Conservation (phyloP, 2,888 invertebrate genomes). For the Caenorhabditis japonica region DNA sequence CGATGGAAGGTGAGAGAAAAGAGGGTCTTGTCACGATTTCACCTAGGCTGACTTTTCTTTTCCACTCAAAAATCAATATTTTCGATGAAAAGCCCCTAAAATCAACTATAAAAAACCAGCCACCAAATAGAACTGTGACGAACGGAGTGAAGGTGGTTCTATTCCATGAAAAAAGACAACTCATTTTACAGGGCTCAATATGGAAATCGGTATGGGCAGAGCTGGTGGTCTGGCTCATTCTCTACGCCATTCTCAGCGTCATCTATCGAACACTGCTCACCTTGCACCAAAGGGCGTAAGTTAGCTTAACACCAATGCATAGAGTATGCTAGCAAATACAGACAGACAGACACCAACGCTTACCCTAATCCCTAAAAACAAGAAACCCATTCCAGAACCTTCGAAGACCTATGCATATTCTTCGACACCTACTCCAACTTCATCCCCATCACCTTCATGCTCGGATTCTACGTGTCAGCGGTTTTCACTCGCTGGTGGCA, state of each 20-base stretch:
- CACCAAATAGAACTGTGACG: too few species aligned
- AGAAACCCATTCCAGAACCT: constrained; percentile 55
- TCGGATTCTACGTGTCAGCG: constrained; percentile 75
- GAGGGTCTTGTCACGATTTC: too few species aligned
- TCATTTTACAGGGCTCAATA: constrained; percentile 59
- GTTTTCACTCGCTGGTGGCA: constrained; percentile 71
- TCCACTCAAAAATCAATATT: too few species aligned
- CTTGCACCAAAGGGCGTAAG: constrained; percentile 65
- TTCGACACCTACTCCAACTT: constrained; percentile 73
- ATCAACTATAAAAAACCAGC: too few species aligned
- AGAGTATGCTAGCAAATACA: too few species aligned
- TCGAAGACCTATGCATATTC: constrained; percentile 73
- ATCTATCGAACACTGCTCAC: constrained; percentile 61
- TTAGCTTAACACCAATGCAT: neutral
- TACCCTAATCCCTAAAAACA: neutral
- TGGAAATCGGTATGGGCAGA: constrained; percentile 70
- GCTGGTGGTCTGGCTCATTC: constrained; percentile 65
- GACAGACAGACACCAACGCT: too few species aligned
- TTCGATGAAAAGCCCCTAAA: too few species aligned
- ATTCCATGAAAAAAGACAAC: neutral
- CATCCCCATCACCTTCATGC: constrained; percentile 74
- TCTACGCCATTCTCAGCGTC: constrained; percentile 62
- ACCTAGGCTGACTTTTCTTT: too few species aligned
- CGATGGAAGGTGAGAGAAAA: constrained; percentile 68
- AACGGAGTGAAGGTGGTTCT: too few species aligned